Base-by-base conservation (phyloP, 2,797 vertebrate species). In the Chloroceryle amazona region DNA sequence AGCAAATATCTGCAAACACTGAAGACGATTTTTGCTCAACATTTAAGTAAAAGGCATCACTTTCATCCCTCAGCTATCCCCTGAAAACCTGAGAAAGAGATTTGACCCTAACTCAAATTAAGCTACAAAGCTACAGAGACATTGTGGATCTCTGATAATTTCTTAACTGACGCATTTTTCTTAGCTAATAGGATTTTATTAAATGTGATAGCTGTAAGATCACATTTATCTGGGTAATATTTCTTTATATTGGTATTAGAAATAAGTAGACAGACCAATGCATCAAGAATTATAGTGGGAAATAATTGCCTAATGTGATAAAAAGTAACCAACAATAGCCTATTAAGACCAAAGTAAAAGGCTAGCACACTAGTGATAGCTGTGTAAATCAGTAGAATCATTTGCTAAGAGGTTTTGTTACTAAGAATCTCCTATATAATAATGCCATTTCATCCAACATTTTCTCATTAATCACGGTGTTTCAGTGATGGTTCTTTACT, bases 141-240 rank as follows among this genome's bases (percentile, higher is more conserved):
- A 65, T 42, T 78, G 71, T 76, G 67, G 44, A 21, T 80, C 86
- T 96, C 66, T 82, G 60, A 71, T 84, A 81, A 82, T 97, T 96
- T 92, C 79, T 67, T 88, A 94, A 91, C 55, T 82, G 46, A 60
- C 1, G 4, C 60, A 66, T 95, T 96, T 97, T 93, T 73, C 66
- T 82, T 97, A 73, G 80, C 83, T 96, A 96, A 93, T 81, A 7
- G 73, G n/a, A 74, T 67, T 96, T 89, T 68, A 73, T 78, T 80
- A 83, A 88, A 74, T 82, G 44, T 89, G 79, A 74, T 95, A 39
- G 81, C 44, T 81, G 49, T 87, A 89, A 89, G 65, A 72, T 91
- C 75, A 86, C 68, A 90, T 93, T 67, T 94, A 75, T 89, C 61
- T 74, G 49, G 7, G 41, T 68, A 81, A 85, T 78, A n/a, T 87